phyloP scores from a whole-genome alignment of 2,888 invertebrate species.

The Platycheirus rosarum region DNA sequence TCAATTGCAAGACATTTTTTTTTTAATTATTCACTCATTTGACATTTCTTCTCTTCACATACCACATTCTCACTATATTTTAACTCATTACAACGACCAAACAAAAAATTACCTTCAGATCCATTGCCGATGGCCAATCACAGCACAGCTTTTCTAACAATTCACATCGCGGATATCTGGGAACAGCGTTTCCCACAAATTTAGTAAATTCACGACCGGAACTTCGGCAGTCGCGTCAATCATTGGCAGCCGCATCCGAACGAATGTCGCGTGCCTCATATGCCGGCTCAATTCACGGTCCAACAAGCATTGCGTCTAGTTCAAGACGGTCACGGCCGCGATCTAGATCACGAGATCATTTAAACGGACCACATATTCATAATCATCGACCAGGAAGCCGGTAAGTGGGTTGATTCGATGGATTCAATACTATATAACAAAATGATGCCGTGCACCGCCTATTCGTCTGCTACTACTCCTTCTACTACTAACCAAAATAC shows the following conservation, averaged over 20 bases:
- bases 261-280: constrained; percentile 90
- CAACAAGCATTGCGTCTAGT: constrained; percentile 85
- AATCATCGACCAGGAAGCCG: constrained; percentile 89
- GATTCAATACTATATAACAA: constrained; percentile 59
- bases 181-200: constrained; percentile 88
- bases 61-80: constrained; percentile 16
- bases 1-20: too few relatives aligned
- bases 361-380: constrained; percentile 83
- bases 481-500: constrained; percentile 29
- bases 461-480: constrained; percentile 20
- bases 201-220: constrained; percentile 91
- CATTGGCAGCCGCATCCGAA: constrained; percentile 91
- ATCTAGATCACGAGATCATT: constrained; percentile 89
- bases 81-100: constrained; percentile 47
- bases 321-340: constrained; percentile 89
- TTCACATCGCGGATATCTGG: constrained; percentile 88
- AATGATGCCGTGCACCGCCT: constrained; percentile 37
- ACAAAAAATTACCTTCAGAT: constrained; percentile 82
- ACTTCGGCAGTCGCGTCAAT: constrained; percentile 93
- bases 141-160: constrained; percentile 94
- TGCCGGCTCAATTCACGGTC: constrained; percentile 86
- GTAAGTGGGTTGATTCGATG: constrained; percentile 82
- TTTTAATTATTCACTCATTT: constrained; percentile 25
- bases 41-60: constrained; percentile 34
- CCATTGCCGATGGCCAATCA: constrained; percentile 94